phyloP scores from a whole-genome alignment of 2,888 invertebrate genomes.

The Epistrophe grossulariae region DNA sequence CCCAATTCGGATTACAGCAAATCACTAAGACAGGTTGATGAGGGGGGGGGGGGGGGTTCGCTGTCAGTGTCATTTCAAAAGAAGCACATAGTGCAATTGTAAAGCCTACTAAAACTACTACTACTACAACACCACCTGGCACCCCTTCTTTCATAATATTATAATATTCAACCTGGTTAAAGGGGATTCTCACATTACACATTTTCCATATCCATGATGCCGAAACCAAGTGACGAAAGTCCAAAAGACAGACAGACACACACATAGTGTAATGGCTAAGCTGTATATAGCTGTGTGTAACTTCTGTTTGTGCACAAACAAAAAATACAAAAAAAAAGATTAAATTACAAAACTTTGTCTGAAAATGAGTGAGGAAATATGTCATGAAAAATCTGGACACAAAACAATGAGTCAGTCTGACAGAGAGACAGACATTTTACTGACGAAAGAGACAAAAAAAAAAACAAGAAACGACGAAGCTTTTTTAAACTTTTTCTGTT shows the following conservation, averaged over 20 bases:
- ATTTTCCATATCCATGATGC: conserved; percentile 36
- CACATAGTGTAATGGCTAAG: neutral
- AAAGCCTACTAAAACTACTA: conserved; percentile 27
- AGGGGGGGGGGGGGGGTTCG: too few species aligned
- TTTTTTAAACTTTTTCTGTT: conserved; percentile 15
- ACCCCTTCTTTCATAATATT: neutral
- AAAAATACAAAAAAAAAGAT: conserved; percentile 31
- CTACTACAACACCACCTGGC: neutral
- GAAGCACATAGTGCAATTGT: conserved; percentile 9
- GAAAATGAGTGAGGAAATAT: conserved; percentile 65
- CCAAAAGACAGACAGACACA: conserved; percentile 22
- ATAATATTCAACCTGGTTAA: conserved; percentile 1
- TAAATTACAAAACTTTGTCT: conserved; percentile 71
- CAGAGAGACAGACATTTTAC: conserved; percentile 21
- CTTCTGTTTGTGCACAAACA: conserved; percentile 31
- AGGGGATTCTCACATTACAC: conserved; percentile 55
- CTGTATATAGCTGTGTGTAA: neutral
- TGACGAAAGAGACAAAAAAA: neutral
- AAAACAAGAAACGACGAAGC: conserved; percentile 2
- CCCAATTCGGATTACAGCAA: conserved; percentile 50
- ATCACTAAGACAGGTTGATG: conserved; percentile 3
- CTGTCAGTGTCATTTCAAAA: conserved; percentile 1
- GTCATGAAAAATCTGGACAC: conserved; percentile 62
- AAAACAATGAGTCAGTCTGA: conserved; percentile 22
- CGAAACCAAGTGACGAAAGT: conserved; percentile 56